These are phyloP conservation scores for Ascidia mentula DNA, from an alignment of 23 tunicate genomes.

Conservation along the genomic window DNA sequence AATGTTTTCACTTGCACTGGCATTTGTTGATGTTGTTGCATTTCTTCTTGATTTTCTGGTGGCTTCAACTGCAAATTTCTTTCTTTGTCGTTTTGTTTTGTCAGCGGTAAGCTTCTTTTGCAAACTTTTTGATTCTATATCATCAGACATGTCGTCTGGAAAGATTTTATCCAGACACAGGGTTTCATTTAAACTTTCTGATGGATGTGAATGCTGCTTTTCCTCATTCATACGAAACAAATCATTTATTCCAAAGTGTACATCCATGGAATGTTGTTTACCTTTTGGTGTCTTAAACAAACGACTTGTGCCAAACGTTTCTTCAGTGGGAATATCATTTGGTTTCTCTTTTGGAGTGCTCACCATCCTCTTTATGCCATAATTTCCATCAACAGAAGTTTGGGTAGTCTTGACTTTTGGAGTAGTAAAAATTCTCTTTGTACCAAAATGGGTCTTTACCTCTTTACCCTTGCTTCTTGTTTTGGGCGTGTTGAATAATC, in stretches of 20 bases:
- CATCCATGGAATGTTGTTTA: slow-evolving; percentile 45
- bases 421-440: slow-evolving; percentile 58
- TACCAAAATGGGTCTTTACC: no score
- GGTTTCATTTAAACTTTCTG: background rate
- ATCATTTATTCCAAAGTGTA: slow-evolving; percentile 32
- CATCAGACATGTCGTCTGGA: background rate
- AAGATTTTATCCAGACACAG: background rate
- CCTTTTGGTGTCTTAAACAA: slow-evolving; percentile 56
- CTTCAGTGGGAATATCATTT: slow-evolving; percentile 38
- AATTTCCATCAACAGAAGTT: slow-evolving; percentile 33
- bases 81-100: background rate
- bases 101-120: background rate
- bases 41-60: background rate
- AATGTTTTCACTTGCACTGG: background rate
- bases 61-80: background rate
- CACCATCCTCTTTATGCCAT: slow-evolving; percentile 51
- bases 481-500: slow-evolving; percentile 59
- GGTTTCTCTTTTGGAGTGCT: slow-evolving; percentile 15
- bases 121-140: background rate
- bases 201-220: slow-evolving; percentile 24
- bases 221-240: background rate
- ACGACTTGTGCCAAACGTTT: slow-evolving; percentile 57
- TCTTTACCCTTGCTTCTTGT: slow-evolving; percentile 3
- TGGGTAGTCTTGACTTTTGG: slow-evolving; percentile 28
- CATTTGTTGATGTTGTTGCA: background rate